Percentiles rank a stretch among this genome's conserved stretches.
phyloP scores from a whole-genome alignment of 2,888 invertebrate species.

The Gymnocheta viridis region DNA sequence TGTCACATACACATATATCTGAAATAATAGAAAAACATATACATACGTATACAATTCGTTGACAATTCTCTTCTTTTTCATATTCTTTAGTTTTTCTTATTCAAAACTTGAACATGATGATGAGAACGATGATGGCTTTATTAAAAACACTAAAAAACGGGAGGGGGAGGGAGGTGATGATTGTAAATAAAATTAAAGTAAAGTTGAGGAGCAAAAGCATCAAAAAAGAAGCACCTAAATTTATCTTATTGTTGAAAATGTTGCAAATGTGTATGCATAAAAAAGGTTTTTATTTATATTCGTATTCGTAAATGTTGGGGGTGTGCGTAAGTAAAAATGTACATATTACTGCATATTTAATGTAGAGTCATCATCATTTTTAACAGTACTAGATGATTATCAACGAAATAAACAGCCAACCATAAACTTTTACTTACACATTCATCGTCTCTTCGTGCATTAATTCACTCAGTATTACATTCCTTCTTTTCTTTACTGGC shows the following conservation, averaged over 20 bases:
- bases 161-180: constrained; percentile 43
- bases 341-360: constrained; percentile 56
- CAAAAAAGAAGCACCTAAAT: constrained; percentile 45
- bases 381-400: constrained; percentile 37
- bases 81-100: constrained; percentile 7
- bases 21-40: not conserved
- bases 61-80: constrained; percentile 56
- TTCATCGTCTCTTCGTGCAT: not conserved
- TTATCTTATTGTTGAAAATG: constrained; percentile 56
- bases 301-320: constrained; percentile 4
- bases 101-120: constrained; percentile 35
- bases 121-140: constrained; percentile 51
- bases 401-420: constrained; percentile 49
- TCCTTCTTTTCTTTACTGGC: constrained; percentile 11
- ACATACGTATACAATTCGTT: constrained; percentile 41
- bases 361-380: constrained; percentile 66
- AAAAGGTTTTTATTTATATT: not conserved
- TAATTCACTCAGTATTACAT: not conserved
- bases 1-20: not conserved
- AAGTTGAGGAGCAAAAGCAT: not conserved
- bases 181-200: constrained; percentile 29
- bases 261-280: constrained; percentile 11
- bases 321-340: not conserved
- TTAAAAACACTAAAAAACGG: constrained; percentile 50
- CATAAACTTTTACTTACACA: constrained; percentile 11